These are phyloP conservation scores for Hetaerina titia DNA, from an alignment of 2,888 invertebrate species.

Conservation along the genomic window DNA sequence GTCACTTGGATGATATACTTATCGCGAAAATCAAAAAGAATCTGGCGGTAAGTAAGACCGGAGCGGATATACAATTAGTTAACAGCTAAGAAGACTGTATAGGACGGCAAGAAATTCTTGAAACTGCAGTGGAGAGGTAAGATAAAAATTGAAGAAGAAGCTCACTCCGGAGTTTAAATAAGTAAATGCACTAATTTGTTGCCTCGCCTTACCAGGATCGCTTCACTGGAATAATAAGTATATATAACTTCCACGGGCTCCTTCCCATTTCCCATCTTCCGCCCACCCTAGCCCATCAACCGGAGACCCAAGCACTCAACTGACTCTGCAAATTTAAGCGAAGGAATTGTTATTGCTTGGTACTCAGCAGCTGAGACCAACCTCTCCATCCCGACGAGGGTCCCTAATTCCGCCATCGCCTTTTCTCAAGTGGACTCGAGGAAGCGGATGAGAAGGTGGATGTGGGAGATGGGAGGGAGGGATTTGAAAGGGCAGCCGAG, in stretches of 20 bases:
- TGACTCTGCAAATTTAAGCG: conserved; percentile 58
- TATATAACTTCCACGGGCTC: background rate
- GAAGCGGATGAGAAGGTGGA: background rate
- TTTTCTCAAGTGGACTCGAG: background rate
- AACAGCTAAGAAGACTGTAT: no score
- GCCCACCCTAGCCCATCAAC: background rate
- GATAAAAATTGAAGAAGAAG: no score
- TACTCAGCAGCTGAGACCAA: conserved; percentile 51
- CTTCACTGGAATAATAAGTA: background rate
- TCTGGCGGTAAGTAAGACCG: no score
- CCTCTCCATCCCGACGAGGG: background rate
- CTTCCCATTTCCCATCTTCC: background rate
- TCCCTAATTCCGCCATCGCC: background rate
- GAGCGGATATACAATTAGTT: no score
- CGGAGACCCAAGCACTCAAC: background rate
- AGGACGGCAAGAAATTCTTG: no score
- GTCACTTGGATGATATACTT: no score
- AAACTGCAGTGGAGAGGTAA: no score
- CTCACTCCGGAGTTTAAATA: no score
- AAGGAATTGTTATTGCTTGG: conserved; percentile 47
- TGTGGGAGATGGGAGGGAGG: background rate
- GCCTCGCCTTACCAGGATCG: background rate
- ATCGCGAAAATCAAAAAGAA: no score
- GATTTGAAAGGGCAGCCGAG: background rate
- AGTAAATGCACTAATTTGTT: no score